These are phyloP conservation scores for Oryzias curvinotus DNA, from an alignment of 2,113 vertebrate species.

Conservation along the genomic window DNA sequence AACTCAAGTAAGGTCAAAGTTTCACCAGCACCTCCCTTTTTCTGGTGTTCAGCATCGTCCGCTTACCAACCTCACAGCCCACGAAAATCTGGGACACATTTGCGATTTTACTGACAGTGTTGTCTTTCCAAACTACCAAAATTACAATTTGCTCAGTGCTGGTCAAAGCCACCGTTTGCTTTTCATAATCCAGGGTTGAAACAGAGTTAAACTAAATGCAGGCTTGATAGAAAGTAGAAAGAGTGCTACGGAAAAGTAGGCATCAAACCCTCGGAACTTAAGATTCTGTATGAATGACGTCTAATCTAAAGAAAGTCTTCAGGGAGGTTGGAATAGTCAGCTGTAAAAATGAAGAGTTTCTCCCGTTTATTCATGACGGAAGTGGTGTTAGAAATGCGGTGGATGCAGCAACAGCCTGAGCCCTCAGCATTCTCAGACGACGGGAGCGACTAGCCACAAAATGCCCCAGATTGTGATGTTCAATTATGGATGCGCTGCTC, in stretches of 20 bases:
- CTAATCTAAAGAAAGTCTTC: constrained; percentile 46
- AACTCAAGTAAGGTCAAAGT: too few relatives aligned
- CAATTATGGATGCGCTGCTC: constrained; percentile 59
- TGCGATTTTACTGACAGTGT: too few relatives aligned
- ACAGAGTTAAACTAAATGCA: too few relatives aligned
- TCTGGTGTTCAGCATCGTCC: too few relatives aligned
- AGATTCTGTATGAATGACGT: constrained; percentile 30
- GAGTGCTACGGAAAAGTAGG: constrained; percentile 9
- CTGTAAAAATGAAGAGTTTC: constrained; percentile 29
- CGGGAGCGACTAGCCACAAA: constrained; percentile 12
- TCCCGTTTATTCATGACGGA: constrained; percentile 21
- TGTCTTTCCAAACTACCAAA: too few relatives aligned
- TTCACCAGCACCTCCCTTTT: too few relatives aligned
- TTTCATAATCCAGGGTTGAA: too few relatives aligned
- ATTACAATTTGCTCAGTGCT: too few relatives aligned
- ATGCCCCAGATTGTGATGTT: constrained; percentile 37
- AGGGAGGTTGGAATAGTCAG: constrained; percentile 19
- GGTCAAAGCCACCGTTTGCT: too few relatives aligned
- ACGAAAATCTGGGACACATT: too few relatives aligned
- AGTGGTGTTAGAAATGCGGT: background rate
- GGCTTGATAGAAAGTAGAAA: background rate
- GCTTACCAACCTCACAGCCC: too few relatives aligned
- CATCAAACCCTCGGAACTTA: constrained; percentile 42
- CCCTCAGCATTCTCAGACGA: constrained; percentile 1
- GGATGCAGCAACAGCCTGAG: constrained; percentile 13